phyloP scores from a whole-genome alignment of 2,113 vertebrate genomes.

The Sphaerodactylus townsendi region DNA sequence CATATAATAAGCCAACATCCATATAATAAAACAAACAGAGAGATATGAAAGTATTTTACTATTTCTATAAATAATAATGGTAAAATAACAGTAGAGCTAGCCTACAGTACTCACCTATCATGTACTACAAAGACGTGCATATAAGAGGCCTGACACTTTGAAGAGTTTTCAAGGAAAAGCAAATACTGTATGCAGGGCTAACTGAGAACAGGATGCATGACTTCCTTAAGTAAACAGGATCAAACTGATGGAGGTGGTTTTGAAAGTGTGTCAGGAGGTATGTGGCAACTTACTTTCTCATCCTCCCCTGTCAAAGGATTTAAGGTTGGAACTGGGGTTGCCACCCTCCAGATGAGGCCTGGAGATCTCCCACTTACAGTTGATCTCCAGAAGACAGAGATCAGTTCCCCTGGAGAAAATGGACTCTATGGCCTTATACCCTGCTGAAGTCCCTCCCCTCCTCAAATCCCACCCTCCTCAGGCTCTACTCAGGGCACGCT shows the following conservation, averaged over 20 bases:
- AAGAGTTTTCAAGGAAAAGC: not conserved
- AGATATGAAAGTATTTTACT: too few species aligned
- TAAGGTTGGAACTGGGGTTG: too few species aligned
- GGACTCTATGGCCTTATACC: too few species aligned
- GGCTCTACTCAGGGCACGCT: too few species aligned
- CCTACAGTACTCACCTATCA: not conserved
- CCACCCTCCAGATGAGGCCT: too few species aligned
- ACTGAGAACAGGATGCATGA: not conserved
- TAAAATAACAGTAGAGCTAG: not conserved
- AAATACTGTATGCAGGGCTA: not conserved
- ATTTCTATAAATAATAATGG: not conserved
- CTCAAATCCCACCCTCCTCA: too few species aligned
- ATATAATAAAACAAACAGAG: too few species aligned
- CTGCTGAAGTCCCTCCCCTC: too few species aligned
- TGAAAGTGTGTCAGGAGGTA: not conserved
- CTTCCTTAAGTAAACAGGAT: not conserved
- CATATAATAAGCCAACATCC: too few species aligned
- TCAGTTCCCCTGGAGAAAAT: too few species aligned
- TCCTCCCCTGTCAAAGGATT: not conserved
- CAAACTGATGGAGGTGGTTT: not conserved
- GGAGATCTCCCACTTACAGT: too few species aligned
- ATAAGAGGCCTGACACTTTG: not conserved
- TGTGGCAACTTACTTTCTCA: not conserved
- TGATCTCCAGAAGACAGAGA: too few species aligned
- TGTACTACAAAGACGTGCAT: not conserved